A percentile compares a stretch with the other conserved stretches of the same genome.
These are phyloP conservation scores for Corydoras sp. DNA, from an alignment of 2,113 vertebrate species.

Conservation along the genomic window DNA sequence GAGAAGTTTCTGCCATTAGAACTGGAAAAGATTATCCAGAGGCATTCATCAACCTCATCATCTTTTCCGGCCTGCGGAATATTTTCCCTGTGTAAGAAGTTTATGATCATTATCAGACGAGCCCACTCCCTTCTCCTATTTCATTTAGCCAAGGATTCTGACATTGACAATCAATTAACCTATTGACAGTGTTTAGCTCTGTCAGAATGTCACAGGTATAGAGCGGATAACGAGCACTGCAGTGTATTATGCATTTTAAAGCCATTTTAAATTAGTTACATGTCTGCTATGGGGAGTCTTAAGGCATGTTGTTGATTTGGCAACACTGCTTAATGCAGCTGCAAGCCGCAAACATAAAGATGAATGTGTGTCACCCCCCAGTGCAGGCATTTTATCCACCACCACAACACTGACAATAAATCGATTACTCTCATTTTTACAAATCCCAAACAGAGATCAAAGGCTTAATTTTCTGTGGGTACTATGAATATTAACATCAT, in stretches of 20 bases:
- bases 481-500: too few species aligned
- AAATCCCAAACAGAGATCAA: too few species aligned
- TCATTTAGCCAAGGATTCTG: not conserved
- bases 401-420: too few species aligned
- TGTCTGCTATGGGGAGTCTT: not conserved
- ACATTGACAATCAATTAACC: not conserved
- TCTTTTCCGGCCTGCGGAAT: constrained; percentile 37
- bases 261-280: not conserved
- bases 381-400: too few species aligned
- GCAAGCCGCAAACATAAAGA: not conserved
- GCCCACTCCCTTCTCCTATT: not conserved
- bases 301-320: not conserved
- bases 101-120: not conserved
- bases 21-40: constrained; percentile 42
- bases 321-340: not conserved
- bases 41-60: constrained; percentile 37
- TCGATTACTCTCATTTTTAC: too few species aligned
- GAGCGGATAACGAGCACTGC: not conserved
- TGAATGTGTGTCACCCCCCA: not conserved
- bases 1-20: constrained; percentile 47
- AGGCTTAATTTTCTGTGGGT: too few species aligned
- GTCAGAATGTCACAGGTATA: too few species aligned
- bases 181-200: too few species aligned
- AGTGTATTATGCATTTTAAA: not conserved
- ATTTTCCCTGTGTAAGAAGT: constrained; percentile 26